phyloP scores from a whole-genome alignment of 2,888 invertebrate genomes.

The Cataglyphis livida region DNA sequence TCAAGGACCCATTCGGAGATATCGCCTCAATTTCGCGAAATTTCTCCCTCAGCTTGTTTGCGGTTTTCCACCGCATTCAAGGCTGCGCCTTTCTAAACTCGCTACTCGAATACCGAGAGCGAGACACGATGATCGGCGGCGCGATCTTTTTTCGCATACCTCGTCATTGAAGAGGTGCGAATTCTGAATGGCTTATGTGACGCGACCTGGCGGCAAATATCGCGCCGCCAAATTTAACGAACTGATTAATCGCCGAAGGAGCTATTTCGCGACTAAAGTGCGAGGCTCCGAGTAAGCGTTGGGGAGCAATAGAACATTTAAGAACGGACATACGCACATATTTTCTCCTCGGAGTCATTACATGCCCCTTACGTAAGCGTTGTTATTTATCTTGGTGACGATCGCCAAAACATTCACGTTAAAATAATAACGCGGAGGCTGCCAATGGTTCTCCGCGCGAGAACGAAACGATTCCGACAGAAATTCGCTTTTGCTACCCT shows the following conservation, averaged over 20 bases:
- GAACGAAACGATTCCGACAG: slow-evolving; percentile 65
- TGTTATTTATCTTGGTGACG: slow-evolving; percentile 81
- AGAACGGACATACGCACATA: slow-evolving; percentile 17
- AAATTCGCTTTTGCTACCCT: slow-evolving; percentile 65
- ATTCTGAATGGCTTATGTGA: slow-evolving; percentile 47
- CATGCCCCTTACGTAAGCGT: slow-evolving; percentile 76
- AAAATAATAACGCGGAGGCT: slow-evolving; percentile 80
- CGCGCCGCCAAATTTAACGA: slow-evolving; percentile 45
- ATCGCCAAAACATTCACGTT: slow-evolving; percentile 78
- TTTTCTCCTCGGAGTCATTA: slow-evolving; percentile 68
- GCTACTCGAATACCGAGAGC: slow-evolving; percentile 65
- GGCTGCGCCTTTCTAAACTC: slow-evolving; percentile 80
- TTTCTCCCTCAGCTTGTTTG: slow-evolving; percentile 77
- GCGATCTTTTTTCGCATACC: slow-evolving; percentile 16
- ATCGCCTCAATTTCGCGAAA: slow-evolving; percentile 80
- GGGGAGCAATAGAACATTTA: slow-evolving; percentile 41
- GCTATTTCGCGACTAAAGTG: slow-evolving; percentile 33
- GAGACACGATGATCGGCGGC: neutral
- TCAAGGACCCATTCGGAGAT: slow-evolving; percentile 77
- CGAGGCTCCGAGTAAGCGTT: slow-evolving; percentile 8
- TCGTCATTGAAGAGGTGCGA: slow-evolving; percentile 44
- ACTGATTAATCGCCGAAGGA: slow-evolving; percentile 45
- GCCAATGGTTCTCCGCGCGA: slow-evolving; percentile 77
- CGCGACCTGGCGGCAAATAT: slow-evolving; percentile 32
- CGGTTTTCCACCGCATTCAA: slow-evolving; percentile 82